Evolutionary conservation across 2,797 vertebrate species (phyloP), one percentile per base, ranked within the genome.

Genomic region (Crocodylus rhombifer): DNA sequence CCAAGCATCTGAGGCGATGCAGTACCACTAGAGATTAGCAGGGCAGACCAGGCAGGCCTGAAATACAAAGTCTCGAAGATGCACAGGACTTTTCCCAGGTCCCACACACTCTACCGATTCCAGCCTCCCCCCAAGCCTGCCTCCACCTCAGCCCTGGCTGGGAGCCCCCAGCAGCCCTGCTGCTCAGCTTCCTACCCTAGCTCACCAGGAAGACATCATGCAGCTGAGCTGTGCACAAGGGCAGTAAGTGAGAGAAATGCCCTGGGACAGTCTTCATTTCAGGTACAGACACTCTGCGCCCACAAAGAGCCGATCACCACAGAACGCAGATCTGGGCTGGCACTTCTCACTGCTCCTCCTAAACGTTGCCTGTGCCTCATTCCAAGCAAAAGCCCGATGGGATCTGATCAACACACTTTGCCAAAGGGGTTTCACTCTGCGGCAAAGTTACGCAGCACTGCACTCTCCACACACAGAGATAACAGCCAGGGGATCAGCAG

Each of bases 341-440:
- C 14, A 3, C 12, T 82, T 62, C 36, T 17, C 21, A 51, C 1
- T 3, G 0, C 25, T 61, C 51, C 36, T 74, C 63, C 56, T 15
- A 62, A 21, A 17, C 1, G 7, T 56, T 67, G 82, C 14, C 78
- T 77, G 82, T 74, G n/a, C 55, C 33, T 11, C 14, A 12, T 20
- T 55, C 67, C 61, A 74, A 17, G 0, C 28, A 79, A 81, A 62
- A 85, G 4, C 20, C 63, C 30, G 20, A 1, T 42, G n/a, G 69
- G 60, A 33, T 77, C 51, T 51, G 7, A 15, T 56, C 15, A 60
- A 5, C 0, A 0, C 0, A 5, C 0, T 0, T 26, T 77, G 28
- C 83, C 15, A 25, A 64, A 1, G 60, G 36, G 3, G 20, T 5
- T 23, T 3, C 0, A 0, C 3, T 33, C 82, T 60, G 13, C 69